Conservation (phyloP, 2,888 invertebrate species). For the Leucophenga maculata region DNA sequence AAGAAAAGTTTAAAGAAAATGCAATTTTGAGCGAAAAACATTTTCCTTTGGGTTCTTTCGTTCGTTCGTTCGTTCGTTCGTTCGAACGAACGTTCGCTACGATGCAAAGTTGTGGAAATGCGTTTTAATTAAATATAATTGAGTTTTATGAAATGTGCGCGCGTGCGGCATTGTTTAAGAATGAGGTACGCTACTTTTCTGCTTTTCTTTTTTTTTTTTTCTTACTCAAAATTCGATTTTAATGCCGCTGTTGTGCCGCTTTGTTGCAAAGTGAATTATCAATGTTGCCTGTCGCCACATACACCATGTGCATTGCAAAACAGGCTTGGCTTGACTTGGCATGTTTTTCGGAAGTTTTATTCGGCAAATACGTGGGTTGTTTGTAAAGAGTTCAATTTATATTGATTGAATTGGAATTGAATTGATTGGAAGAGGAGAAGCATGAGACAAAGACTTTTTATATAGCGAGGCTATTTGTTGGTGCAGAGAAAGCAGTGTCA, state of each 20-base stretch:
- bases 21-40: conserved; percentile 22
- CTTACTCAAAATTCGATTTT: neutral
- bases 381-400: neutral
- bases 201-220: neutral
- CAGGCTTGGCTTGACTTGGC: too few species aligned
- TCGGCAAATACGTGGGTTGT: too few species aligned
- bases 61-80: too few species aligned
- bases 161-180: neutral
- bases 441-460: too few species aligned
- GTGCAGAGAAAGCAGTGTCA: too few species aligned
- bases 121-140: conserved; percentile 57
- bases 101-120: conserved; percentile 36
- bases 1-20: conserved; percentile 12
- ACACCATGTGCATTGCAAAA: neutral
- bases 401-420: too few species aligned
- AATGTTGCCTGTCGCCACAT: too few species aligned
- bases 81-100: conserved; percentile 25
- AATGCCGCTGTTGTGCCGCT: neutral
- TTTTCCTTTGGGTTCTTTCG: conserved; percentile 18
- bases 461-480: too few species aligned
- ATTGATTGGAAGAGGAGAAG: too few species aligned
- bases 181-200: conserved; percentile 36
- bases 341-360: too few species aligned
- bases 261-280: neutral
- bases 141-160: conserved; percentile 39